These are phyloP conservation scores for Anastrepha ludens DNA, from an alignment of 1,140 invertebrate species.

Conservation along the genomic window DNA sequence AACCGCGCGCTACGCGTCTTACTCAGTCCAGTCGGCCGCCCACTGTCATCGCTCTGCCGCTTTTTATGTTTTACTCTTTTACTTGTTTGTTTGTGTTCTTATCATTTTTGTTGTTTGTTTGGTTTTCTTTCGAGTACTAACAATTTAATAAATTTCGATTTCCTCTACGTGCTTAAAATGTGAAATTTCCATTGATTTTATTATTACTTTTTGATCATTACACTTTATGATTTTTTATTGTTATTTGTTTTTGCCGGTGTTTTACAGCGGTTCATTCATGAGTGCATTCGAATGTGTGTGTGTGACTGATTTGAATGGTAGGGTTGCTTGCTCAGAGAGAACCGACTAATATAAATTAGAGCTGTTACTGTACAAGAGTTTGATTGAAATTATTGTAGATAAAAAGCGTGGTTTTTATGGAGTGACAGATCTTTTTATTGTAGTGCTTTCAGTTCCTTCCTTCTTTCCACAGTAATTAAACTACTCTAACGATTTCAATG, in stretches of 20 bases:
- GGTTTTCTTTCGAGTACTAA: neutral
- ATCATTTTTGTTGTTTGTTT: neutral
- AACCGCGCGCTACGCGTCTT: neutral
- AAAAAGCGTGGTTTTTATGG: no score
- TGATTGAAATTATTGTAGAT: no score
- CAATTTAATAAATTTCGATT: constrained; percentile 13
- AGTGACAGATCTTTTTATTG: no score
- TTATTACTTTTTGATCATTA: neutral
- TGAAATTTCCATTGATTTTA: neutral
- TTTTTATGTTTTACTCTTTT: neutral
- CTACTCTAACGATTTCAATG: no score
- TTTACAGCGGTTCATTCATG: neutral
- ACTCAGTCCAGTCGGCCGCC: neutral
- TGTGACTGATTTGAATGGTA: no score
- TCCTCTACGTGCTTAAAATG: neutral
- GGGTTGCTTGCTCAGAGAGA: no score
- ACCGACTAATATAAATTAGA: no score
- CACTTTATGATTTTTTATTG: neutral
- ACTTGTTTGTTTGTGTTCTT: no score
- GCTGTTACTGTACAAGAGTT: no score
- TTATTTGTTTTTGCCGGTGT: neutral
- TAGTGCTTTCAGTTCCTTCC: no score
- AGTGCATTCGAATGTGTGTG: no score
- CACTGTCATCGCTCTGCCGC: neutral
- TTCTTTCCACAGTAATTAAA: no score